Conservation (phyloP, 2,797 vertebrate species). For the Tapera naevia region DNA sequence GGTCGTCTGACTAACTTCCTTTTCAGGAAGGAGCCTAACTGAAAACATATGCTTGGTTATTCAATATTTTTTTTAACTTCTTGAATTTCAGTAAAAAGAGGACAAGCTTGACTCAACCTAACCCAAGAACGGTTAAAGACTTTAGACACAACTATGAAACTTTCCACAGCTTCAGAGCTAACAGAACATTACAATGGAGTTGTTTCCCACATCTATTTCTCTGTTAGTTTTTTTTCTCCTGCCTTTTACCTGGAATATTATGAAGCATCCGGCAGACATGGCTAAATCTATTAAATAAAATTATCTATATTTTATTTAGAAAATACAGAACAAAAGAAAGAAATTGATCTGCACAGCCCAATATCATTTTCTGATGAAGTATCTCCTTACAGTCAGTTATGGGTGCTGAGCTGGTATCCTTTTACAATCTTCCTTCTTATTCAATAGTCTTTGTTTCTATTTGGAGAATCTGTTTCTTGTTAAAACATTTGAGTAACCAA, state of each 20-base stretch:
- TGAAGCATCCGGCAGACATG: not conserved
- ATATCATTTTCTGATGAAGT: not conserved
- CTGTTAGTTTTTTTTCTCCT: not conserved
- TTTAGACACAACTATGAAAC: not conserved
- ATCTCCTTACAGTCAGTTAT: not conserved
- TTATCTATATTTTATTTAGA: too few relatives aligned
- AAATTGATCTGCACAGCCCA: not conserved
- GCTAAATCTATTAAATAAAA: not conserved
- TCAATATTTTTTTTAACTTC: not conserved
- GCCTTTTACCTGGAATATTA: not conserved
- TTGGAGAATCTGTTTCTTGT: not conserved
- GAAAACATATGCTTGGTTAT: constrained; percentile 28
- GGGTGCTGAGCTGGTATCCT: not conserved
- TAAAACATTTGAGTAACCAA: not conserved
- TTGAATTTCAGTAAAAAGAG: constrained; percentile 6
- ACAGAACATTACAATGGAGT: not conserved
- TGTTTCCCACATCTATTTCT: not conserved
- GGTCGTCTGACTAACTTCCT: not conserved
- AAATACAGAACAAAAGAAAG: too few relatives aligned
- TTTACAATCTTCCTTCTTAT: not conserved
- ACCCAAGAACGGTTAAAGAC: not conserved
- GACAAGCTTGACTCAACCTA: not conserved
- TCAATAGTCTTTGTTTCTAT: not conserved
- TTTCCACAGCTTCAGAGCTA: not conserved
- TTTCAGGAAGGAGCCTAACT: constrained; percentile 17